Evolutionary conservation across 2,888 invertebrate genomes (phyloP), one percentile per base, ranked within the genome.

Genomic region (Papilio gigon): DNA sequence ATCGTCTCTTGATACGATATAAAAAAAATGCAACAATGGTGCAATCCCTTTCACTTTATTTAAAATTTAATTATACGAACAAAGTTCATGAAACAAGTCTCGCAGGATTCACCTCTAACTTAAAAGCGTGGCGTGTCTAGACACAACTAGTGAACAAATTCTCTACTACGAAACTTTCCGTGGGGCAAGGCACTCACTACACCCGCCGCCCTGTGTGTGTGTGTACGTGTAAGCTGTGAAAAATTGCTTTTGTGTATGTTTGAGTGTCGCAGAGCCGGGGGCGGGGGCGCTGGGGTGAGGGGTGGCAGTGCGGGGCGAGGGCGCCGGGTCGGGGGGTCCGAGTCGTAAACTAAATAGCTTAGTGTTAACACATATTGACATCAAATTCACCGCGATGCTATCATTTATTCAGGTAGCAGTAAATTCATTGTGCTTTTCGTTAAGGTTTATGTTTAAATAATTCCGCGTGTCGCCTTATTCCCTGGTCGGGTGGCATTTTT

Each of bases 311-410:
- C 74, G 81, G 78, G 72, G 75, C 82, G 80, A 82, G 82, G 74
- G 83, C 80, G 73, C 82, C 80, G 82, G 82, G 74, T 83, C 80
- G 73, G 74, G 85, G 88, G 87, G 86, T 82, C 82, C 80, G 84
- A 89, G 84, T 90, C 88, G 89, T 90, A 90, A 92, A 91, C 91
- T 92, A 92, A 92, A 92, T 92, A 91, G 92, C 91, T 92, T 91
- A 91, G 90, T 90, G 91, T 92, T 92, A 92, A 92, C 92, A 91
- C 91, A 92, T 92, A 92, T 92, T 92, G 92, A 92, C 92, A 91
- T 91, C 89, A 90, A 92, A 90, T 92, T 92, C 88, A 88, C 90
- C 90, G 87, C 90, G 88, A 90, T 90, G 87, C 84, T 92, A 91
- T 92, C 91, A 90, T 89, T 91, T 89, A 91, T 92, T 91, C 90